Conservation (phyloP, 2,888 invertebrate species). For the Oxystoma pomonae region DNA sequence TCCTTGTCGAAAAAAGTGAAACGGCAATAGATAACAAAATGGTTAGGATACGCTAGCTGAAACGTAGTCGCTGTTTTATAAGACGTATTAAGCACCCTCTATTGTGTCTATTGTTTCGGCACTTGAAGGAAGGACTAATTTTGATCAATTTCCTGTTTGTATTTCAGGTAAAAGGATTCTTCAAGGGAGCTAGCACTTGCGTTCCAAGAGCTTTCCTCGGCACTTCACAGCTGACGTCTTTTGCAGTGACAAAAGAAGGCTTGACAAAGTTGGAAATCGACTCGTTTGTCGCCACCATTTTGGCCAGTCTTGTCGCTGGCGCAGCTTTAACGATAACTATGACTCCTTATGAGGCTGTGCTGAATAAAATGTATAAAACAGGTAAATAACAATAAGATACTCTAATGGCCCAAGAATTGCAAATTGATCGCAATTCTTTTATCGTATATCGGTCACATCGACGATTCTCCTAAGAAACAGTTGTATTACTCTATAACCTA, state of each 20-base stretch:
- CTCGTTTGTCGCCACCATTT: constrained; percentile 55
- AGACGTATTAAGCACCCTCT: too few relatives aligned
- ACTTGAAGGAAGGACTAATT: too few relatives aligned
- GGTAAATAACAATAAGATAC: constrained; percentile 48
- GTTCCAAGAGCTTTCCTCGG: constrained; percentile 73
- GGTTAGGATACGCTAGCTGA: too few relatives aligned
- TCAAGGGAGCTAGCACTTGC: constrained; percentile 70
- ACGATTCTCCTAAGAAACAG: too few relatives aligned
- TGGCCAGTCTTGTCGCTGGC: constrained; percentile 72
- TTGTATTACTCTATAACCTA: too few relatives aligned
- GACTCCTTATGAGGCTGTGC: constrained; percentile 82
- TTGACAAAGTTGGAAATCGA: constrained; percentile 30
- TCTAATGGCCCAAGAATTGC: not conserved
- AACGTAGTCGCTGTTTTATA: too few relatives aligned
- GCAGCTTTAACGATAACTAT: constrained; percentile 68
- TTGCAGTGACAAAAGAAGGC: constrained; percentile 58
- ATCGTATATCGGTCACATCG: too few relatives aligned
- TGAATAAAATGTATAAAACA: constrained; percentile 87
- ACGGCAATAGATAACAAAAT: too few relatives aligned
- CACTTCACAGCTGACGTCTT: constrained; percentile 77
- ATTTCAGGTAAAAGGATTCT: constrained; percentile 59
- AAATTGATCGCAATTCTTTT: too few relatives aligned
- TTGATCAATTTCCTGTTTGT: too few relatives aligned
- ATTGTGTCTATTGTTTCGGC: too few relatives aligned
- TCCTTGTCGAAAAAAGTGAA: too few relatives aligned